Conservation (phyloP, 1,140 invertebrate species). For the Prorops nasuta region DNA sequence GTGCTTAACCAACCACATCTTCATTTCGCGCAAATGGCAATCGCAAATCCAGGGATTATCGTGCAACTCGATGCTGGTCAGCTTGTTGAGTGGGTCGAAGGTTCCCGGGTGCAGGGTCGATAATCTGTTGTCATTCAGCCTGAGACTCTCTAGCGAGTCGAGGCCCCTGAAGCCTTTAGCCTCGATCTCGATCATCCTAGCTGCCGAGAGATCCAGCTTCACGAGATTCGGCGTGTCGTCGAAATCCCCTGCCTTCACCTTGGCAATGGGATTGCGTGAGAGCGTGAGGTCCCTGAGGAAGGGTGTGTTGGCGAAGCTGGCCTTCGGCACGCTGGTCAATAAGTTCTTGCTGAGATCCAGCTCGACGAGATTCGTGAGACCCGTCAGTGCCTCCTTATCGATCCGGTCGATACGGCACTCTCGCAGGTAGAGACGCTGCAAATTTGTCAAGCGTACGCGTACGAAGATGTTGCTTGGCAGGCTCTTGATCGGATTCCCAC, state of each 20-base stretch:
- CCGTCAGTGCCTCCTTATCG: slow-evolving; percentile 76
- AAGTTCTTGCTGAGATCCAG: slow-evolving; percentile 83
- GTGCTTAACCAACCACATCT: slow-evolving; percentile 79
- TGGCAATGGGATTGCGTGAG: slow-evolving; percentile 77
- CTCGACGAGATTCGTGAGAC: slow-evolving; percentile 84
- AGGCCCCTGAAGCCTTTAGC: slow-evolving; percentile 76
- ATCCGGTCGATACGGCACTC: slow-evolving; percentile 82
- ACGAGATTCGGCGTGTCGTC: slow-evolving; percentile 72
- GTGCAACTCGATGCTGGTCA: slow-evolving; percentile 83
- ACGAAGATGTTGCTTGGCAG: slow-evolving; percentile 79
- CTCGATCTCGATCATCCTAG: slow-evolving; percentile 74
- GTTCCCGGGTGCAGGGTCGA: slow-evolving; percentile 69
- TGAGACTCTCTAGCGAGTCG: slow-evolving; percentile 74
- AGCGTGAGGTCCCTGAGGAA: slow-evolving; percentile 79
- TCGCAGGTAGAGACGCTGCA: slow-evolving; percentile 81
- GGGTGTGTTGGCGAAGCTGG: slow-evolving; percentile 73
- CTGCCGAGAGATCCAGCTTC: slow-evolving; percentile 81
- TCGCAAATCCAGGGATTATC: slow-evolving; percentile 92
- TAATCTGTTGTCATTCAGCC: slow-evolving; percentile 78
- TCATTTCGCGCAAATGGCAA: slow-evolving; percentile 77
- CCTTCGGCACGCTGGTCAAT: slow-evolving; percentile 73
- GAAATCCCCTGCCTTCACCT: slow-evolving; percentile 76
- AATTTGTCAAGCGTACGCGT: slow-evolving; percentile 75
- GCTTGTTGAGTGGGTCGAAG: slow-evolving; percentile 68
- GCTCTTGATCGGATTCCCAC: slow-evolving; percentile 80